Conservation (phyloP, 2,888 invertebrate species). For the Rhagonycha fulva region DNA sequence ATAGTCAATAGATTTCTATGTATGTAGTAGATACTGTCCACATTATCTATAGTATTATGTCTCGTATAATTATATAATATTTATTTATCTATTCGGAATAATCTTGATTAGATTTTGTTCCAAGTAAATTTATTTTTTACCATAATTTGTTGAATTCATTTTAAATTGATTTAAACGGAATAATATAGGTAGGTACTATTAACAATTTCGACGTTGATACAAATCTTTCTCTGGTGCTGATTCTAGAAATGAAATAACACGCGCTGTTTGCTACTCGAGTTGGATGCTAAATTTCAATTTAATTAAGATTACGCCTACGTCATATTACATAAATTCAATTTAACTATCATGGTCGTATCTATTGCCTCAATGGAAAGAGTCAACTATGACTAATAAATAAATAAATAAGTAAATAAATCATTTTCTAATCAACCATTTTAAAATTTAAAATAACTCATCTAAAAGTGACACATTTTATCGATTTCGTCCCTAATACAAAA, state of each 20-base stretch:
- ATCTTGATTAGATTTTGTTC: neutral
- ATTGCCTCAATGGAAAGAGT: neutral
- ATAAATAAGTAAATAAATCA: neutral
- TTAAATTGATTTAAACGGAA: neutral
- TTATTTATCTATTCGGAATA: neutral
- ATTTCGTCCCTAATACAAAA: neutral
- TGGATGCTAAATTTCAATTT: conserved; percentile 18
- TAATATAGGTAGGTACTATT: neutral
- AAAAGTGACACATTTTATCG: neutral
- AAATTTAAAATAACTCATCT: neutral
- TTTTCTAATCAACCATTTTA: neutral
- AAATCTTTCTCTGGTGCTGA: neutral
- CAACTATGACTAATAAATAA: neutral
- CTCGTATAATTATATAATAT: neutral
- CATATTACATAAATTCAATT: conserved; percentile 18
- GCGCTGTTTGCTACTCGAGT: conserved; percentile 12
- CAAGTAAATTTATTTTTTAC: neutral
- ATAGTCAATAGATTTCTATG: no score
- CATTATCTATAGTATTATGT: no score
- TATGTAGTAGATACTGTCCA: no score
- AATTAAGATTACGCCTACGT: conserved; percentile 20
- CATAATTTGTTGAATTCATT: neutral
- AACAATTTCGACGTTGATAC: neutral
- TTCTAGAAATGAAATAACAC: conserved; percentile 11
- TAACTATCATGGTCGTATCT: conserved; percentile 5